phyloP scores from a whole-genome alignment of 2,797 vertebrate genomes.

The Helarctos malayanus region DNA sequence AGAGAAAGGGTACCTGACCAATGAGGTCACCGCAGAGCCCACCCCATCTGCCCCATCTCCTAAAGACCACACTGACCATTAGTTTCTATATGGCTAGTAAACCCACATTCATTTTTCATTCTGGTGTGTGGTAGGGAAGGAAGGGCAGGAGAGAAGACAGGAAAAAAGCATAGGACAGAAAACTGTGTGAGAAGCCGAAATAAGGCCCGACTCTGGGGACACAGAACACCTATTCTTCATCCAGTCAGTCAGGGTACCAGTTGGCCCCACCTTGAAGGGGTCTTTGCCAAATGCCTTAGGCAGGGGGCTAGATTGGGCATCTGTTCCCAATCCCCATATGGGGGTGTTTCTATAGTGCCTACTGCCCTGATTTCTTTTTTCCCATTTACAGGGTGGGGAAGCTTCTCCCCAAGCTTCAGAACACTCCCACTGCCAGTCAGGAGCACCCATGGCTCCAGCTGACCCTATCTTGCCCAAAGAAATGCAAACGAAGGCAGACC shows the following conservation, averaged over 20 bases:
- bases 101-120: neutral
- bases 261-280: neutral
- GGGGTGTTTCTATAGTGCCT: neutral
- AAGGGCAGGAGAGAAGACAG: neutral
- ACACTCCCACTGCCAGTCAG: neutral
- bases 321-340: neutral
- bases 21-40: neutral
- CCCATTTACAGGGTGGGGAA: neutral
- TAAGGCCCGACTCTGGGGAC: neutral
- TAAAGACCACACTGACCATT: neutral
- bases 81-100: constrained; percentile 24
- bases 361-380: constrained; percentile 22
- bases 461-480: neutral
- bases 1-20: neutral
- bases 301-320: neutral
- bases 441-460: neutral
- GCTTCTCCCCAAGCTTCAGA: neutral
- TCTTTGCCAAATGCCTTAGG: constrained; percentile 15
- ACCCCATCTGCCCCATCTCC: neutral
- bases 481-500: neutral
- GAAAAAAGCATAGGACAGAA: neutral
- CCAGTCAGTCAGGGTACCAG: neutral
- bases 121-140: neutral
- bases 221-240: neutral
- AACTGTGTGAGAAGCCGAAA: neutral